These are phyloP conservation scores for Euthynnus affinis DNA, from an alignment of 2,797 vertebrate species.

Conservation along the genomic window DNA sequence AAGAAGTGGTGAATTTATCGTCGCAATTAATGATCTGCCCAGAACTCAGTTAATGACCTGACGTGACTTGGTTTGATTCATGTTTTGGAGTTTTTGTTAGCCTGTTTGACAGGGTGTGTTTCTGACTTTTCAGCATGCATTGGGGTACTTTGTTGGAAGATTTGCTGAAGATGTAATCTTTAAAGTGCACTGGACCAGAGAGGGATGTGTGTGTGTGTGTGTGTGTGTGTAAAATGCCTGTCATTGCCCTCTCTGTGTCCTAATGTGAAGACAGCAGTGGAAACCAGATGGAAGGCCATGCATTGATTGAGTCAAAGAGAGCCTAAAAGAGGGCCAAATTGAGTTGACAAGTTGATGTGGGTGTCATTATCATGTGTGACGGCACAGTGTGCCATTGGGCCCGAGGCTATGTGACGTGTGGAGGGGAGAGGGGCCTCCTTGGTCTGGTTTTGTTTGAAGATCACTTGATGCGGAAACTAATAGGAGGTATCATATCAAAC, in stretches of 20 bases:
- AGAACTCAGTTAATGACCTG: conserved; percentile 44
- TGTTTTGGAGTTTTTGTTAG: conserved; percentile 26
- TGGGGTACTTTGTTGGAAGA: conserved; percentile 9
- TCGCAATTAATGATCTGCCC: conserved; percentile 43
- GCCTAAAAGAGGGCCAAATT: conserved; percentile 75
- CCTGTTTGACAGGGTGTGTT: conserved; percentile 22
- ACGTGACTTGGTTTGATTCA: conserved; percentile 45
- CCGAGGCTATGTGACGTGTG: conserved; percentile 55
- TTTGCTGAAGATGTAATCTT: neutral
- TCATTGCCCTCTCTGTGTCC: conserved; percentile 31
- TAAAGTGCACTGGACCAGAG: neutral
- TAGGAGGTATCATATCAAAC: conserved; percentile 44
- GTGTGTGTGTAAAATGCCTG: conserved; percentile 24
- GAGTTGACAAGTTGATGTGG: conserved; percentile 80
- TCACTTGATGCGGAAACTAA: conserved; percentile 55
- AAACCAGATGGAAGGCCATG: conserved; percentile 79
- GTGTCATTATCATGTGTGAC: conserved; percentile 80
- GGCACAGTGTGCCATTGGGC: conserved; percentile 66
- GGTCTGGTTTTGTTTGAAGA: conserved; percentile 57
- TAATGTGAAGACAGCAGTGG: conserved; percentile 71
- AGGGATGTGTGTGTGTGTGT: conserved; percentile 18
- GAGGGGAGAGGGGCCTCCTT: conserved; percentile 45
- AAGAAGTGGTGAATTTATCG: conserved; percentile 42
- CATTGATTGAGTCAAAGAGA: conserved; percentile 81
- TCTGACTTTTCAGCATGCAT: conserved; percentile 18